Percentiles rank a stretch among this genome's conserved stretches.
Conservation (phyloP, 2,888 invertebrate genomes). For the Tipula helvola region DNA sequence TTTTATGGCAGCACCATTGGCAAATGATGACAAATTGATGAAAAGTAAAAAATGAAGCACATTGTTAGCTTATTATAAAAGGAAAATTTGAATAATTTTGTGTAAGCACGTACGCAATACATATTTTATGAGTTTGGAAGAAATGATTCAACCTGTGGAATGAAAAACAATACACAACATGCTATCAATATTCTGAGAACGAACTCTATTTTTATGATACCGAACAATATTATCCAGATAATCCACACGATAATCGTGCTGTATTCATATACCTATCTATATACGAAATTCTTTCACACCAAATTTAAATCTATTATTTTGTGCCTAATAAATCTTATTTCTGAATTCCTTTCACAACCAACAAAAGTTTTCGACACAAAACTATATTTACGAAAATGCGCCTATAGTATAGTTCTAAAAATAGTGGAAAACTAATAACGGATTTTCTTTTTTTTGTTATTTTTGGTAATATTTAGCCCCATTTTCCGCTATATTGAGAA, state of each 20-base stretch:
- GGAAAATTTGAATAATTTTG: background rate
- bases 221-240: background rate
- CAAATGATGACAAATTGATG: too few relatives aligned
- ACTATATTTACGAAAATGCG: background rate
- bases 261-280: background rate
- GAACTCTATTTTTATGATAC: background rate
- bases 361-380: background rate
- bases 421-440: background rate
- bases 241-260: background rate
- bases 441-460: background rate
- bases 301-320: background rate
- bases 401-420: background rate
- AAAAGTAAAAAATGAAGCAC: too few relatives aligned
- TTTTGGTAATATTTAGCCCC: slow-evolving; percentile 4
- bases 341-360: background rate
- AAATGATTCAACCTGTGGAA: background rate
- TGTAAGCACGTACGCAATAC: background rate
- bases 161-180: background rate
- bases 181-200: background rate
- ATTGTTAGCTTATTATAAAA: background rate
- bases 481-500: background rate
- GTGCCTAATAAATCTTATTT: slow-evolving; percentile 4
- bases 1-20: too few relatives aligned
- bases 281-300: background rate
- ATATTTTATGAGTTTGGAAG: background rate